Evolutionary conservation across 2,113 vertebrate species (phyloP).

Genomic region (Cyprinodon brontotheroides): DNA sequence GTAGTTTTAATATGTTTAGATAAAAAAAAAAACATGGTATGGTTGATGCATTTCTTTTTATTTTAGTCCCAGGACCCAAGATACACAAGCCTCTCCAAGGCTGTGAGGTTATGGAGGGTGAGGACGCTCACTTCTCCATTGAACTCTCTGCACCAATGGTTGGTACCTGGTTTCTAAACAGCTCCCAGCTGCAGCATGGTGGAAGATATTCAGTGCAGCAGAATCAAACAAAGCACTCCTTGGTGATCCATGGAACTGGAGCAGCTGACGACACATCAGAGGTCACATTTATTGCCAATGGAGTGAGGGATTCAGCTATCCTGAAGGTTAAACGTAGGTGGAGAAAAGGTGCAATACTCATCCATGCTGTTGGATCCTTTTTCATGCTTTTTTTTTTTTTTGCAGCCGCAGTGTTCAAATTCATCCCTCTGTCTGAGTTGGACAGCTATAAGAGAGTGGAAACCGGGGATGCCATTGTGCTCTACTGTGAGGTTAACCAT

Average conservation of each 20-base stretch:
- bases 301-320: conserved; percentile 80
- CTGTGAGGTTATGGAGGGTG: conserved; percentile 69
- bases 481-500: conserved; percentile 81
- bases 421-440: conserved; percentile 65
- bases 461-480: conserved; percentile 68
- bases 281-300: conserved; percentile 84
- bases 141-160: conserved; percentile 81
- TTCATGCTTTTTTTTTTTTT: conserved; percentile 13
- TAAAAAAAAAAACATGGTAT: neutral
- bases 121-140: conserved; percentile 84
- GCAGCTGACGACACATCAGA: conserved; percentile 75
- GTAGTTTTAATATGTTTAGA: neutral
- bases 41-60: too few relatives aligned
- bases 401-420: conserved; percentile 71
- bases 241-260: conserved; percentile 73
- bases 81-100: conserved; percentile 79
- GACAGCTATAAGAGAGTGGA: conserved; percentile 71
- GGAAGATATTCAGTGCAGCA: conserved; percentile 67
- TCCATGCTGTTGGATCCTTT: neutral
- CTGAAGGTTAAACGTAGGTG: conserved; percentile 85
- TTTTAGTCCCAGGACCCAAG: conserved; percentile 83
- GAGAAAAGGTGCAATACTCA: neutral
- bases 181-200: conserved; percentile 75
- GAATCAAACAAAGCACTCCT: conserved; percentile 73
- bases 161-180: conserved; percentile 88